Evolutionary conservation across 2,113 vertebrate genomes (phyloP).

Genomic region (Delphinapterus leucas): DNA sequence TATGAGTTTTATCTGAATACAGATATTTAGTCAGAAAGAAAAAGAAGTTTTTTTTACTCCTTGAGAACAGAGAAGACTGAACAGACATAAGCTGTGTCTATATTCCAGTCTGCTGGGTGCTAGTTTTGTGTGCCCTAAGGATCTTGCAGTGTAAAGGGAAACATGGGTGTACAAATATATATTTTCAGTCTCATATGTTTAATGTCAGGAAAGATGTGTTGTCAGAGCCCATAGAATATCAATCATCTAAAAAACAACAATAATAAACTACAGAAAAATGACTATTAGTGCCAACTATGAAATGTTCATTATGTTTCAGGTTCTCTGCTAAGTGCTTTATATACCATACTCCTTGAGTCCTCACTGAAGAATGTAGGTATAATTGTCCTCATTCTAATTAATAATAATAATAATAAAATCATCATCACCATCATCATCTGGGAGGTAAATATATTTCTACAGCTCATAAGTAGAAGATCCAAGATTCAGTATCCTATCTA

Average conservation of each 20-base stretch:
- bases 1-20: slow-evolving; percentile 5
- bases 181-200: background rate
- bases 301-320: background rate
- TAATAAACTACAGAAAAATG: background rate
- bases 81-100: background rate
- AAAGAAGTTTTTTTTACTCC: background rate
- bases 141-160: background rate
- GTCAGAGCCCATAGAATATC: background rate
- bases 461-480: background rate
- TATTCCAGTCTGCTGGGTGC: background rate
- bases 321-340: background rate
- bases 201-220: background rate
- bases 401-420: background rate
- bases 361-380: background rate
- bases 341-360: background rate
- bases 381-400: background rate
- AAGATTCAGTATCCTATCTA: background rate
- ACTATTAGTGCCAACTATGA: background rate
- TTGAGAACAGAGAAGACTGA: background rate
- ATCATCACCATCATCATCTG: background rate
- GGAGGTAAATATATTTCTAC: background rate
- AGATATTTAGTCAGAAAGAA: background rate
- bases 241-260: background rate
- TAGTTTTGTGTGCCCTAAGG: accelerated
- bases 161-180: background rate